Percentiles rank a stretch among this genome's conserved stretches.
These are phyloP conservation scores for Chironomus striatipennis DNA, from an alignment of 1,140 invertebrate species.

Conservation along the genomic window DNA sequence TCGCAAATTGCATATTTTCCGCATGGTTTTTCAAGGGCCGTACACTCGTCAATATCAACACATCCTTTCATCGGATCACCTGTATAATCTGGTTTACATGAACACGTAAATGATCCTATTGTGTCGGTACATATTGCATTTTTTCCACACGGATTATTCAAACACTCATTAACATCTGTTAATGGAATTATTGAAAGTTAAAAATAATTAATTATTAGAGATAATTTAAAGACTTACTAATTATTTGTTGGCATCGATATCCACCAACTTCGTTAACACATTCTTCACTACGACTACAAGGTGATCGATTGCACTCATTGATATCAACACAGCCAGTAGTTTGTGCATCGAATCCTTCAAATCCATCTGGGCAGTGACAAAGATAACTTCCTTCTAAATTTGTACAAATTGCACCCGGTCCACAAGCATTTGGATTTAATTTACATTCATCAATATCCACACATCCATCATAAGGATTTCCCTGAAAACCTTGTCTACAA, in stretches of 20 bases:
- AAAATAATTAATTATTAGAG: slow-evolving; percentile 28
- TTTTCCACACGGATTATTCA: slow-evolving; percentile 71
- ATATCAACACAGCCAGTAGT: slow-evolving; percentile 56
- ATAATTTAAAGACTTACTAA: slow-evolving; percentile 21
- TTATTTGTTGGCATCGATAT: slow-evolving; percentile 51
- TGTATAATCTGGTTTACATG: slow-evolving; percentile 73
- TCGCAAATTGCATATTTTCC: slow-evolving; percentile 79
- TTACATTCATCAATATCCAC: slow-evolving; percentile 76
- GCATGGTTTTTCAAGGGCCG: slow-evolving; percentile 69
- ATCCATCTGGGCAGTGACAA: slow-evolving; percentile 76
- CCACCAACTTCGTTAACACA: slow-evolving; percentile 65
- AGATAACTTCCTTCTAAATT: slow-evolving; percentile 69
- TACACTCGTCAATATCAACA: slow-evolving; percentile 87
- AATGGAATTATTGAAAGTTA: slow-evolving; percentile 28
- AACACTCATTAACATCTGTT: slow-evolving; percentile 83
- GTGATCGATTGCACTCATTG: slow-evolving; percentile 57
- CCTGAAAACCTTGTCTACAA: slow-evolving; percentile 72
- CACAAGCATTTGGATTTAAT: slow-evolving; percentile 56
- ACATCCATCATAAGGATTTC: slow-evolving; percentile 81
- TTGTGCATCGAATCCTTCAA: slow-evolving; percentile 59
- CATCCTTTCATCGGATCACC: slow-evolving; percentile 77
- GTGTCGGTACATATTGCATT: slow-evolving; percentile 82
- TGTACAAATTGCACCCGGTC: slow-evolving; percentile 64
- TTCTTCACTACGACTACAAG: slow-evolving; percentile 62
- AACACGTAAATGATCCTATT: slow-evolving; percentile 73